phyloP scores from a whole-genome alignment of 2,797 vertebrate genomes.

The Fringilla coelebs region DNA sequence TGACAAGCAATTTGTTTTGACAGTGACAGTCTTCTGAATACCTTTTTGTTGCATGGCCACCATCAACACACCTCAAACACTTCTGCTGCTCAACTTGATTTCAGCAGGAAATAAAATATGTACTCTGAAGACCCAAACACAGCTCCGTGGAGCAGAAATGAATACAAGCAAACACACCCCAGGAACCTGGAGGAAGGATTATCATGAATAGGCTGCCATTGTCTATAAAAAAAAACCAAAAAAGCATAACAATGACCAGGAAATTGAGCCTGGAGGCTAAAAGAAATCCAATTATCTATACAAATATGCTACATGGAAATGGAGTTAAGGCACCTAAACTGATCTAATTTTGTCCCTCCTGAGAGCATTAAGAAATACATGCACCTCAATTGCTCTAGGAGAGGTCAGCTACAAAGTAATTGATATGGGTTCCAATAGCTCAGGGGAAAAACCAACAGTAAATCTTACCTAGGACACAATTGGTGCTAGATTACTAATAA shows the following conservation, averaged over 20 bases:
- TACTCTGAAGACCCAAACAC: not conserved
- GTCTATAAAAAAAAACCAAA: not conserved
- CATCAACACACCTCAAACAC: not conserved
- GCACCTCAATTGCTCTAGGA: not conserved
- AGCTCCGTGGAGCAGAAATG: not conserved
- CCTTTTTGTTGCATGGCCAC: not conserved
- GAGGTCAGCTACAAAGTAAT: not conserved
- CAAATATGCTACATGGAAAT: not conserved
- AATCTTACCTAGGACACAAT: not conserved
- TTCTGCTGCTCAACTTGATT: not conserved
- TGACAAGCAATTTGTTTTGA: constrained; percentile 19
- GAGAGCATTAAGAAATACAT: not conserved
- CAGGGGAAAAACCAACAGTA: not conserved
- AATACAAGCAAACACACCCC: not conserved
- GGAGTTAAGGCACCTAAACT: not conserved
- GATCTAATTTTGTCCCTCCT: not conserved
- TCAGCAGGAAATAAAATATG: not conserved
- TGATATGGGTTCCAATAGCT: not conserved
- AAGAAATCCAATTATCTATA: not conserved
- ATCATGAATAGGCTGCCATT: not conserved
- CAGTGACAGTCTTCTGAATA: not conserved
- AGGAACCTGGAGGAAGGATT: not conserved
- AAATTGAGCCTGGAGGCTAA: not conserved
- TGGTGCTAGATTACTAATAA: not conserved
- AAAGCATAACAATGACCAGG: not conserved